Evolutionary conservation across 1,140 invertebrate species (phyloP), one percentile per base, ranked within the genome.

Genomic region (Diorhabda elongata): DNA sequence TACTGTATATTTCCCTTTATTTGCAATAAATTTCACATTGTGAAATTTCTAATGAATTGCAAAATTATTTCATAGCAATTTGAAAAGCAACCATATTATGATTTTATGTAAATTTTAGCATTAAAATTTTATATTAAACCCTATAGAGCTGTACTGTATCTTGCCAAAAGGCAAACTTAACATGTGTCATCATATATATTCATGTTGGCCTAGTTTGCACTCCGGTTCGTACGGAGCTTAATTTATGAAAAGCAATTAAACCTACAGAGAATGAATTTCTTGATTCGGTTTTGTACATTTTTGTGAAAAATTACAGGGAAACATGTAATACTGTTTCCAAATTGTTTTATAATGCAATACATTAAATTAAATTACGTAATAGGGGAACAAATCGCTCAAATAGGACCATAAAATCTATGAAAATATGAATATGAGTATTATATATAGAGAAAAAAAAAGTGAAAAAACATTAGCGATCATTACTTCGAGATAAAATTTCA

Each of bases 231-330:
- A 43, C 58, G 52, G 58, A 43, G 65, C 66, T 26, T 61, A 71
- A 73, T 73, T 73, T 73, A 73, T 73, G 69, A 69, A 63, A 8
- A 58, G 64, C 72, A 73, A 73, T 73, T 73, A 73, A 71, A 71
- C 58, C 67, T 56, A 66, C 63, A 61, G 68, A 61, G 59, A 66
- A 66, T 69, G 64, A 64, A 64, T 63, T 47, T 65, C 58, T 41
- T 42, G 64, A 63, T 69, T 63, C 61, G 11, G 26, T 64, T 43
- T 26, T n/a, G 59, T 61, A n/a, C 59, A 42, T n/a, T 52, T 52
- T 52, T 26, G 26, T 26, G 26, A 26, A 26, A 26, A 26, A 26
- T 26, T 26, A 26, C 26, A 26, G 26, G 26, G 26, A 26, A 26
- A 26, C 26, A 26, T 26, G 26, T 26, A 26, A 26, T 26, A 26